Evolutionary conservation across 2,113 vertebrate genomes (phyloP).

Genomic region (Arvicanthis niloticus): DNA sequence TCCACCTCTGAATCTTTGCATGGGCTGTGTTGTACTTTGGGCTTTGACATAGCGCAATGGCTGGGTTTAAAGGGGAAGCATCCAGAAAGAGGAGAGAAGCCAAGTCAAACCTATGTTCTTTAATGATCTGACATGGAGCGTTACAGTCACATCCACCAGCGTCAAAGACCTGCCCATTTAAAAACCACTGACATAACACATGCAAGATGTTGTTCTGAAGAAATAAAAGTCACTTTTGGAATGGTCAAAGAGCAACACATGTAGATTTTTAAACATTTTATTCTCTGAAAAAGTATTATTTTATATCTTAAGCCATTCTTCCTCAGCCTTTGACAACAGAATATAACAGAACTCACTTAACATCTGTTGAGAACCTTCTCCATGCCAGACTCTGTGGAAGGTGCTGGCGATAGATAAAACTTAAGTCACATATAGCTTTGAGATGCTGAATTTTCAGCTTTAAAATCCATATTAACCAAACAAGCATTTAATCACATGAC

Average conservation of each 20-base stretch:
- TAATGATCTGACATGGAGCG: background rate
- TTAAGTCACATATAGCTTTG: slow-evolving; percentile 48
- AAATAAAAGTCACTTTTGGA: slow-evolving; percentile 53
- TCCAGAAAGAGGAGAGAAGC: background rate
- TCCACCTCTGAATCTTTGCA: background rate
- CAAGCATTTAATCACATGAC: slow-evolving; percentile 58
- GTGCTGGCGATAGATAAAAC: slow-evolving; percentile 55
- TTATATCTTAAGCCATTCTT: slow-evolving; percentile 62
- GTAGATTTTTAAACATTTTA: slow-evolving; percentile 50
- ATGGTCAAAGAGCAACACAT: slow-evolving; percentile 41
- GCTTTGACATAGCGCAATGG: background rate
- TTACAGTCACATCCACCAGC: background rate
- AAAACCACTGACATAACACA: background rate
- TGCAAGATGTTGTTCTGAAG: background rate
- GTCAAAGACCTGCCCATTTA: background rate
- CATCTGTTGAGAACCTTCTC: slow-evolving; percentile 75
- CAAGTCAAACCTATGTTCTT: background rate
- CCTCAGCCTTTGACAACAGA: slow-evolving; percentile 71
- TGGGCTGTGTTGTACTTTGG: slow-evolving; percentile 17
- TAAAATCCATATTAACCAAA: slow-evolving; percentile 57
- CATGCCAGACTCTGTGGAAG: slow-evolving; percentile 69
- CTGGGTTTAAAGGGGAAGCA: background rate
- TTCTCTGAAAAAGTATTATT: slow-evolving; percentile 61
- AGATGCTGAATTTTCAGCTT: slow-evolving; percentile 52
- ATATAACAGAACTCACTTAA: slow-evolving; percentile 74